Conservation (phyloP, 2,888 invertebrate genomes). For the Diplolepis rosae region DNA sequence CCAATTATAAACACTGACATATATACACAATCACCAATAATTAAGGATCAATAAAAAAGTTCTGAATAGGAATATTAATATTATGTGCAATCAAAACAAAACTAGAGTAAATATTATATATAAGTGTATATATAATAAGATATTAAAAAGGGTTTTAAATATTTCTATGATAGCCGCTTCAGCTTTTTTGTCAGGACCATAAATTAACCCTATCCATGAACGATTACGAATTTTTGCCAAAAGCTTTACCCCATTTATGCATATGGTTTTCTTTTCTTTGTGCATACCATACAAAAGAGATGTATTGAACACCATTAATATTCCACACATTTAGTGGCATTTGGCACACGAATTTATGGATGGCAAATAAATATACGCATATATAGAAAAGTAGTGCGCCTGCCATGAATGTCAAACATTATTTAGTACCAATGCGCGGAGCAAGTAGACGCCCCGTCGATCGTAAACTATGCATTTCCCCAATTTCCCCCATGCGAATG, state of each 20-base stretch:
- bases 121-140: too few species aligned
- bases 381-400: constrained; percentile 44
- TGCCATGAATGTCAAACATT: constrained; percentile 33
- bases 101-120: too few species aligned
- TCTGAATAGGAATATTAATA: too few species aligned
- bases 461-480: constrained; percentile 38
- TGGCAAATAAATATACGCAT: constrained; percentile 40
- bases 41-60: too few species aligned
- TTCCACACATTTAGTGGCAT: constrained; percentile 47
- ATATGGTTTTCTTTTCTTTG: constrained; percentile 58
- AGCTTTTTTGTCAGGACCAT: constrained; percentile 47
- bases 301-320: constrained; percentile 47
- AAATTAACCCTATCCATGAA: constrained; percentile 59
- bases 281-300: constrained; percentile 10
- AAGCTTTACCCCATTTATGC: constrained; percentile 63
- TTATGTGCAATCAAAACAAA: too few species aligned
- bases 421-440: constrained; percentile 42
- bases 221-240: constrained; percentile 58
- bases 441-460: constrained; percentile 26
- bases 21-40: too few species aligned
- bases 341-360: constrained; percentile 38
- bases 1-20: too few species aligned
- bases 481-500: constrained; percentile 35
- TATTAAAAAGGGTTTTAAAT: neutral
- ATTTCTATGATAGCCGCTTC: neutral